Conservation (phyloP, 2,888 invertebrate species). For the Meganola albula region DNA sequence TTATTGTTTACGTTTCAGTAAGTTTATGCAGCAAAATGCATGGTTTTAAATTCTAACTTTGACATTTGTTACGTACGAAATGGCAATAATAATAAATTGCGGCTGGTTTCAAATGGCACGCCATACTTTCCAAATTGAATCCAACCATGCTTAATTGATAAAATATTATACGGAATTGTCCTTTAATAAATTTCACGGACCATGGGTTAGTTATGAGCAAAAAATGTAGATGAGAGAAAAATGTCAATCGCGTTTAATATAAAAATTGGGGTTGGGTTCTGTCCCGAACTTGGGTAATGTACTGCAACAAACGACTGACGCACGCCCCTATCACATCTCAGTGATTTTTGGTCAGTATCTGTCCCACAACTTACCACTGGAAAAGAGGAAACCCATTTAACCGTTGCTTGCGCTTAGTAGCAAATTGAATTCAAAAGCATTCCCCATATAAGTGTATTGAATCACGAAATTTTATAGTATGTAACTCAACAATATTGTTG, state of each 20-base stretch:
- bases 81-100: slow-evolving; percentile 48
- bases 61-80: slow-evolving; percentile 54
- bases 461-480: background rate
- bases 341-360: slow-evolving; percentile 29
- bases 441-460: slow-evolving; percentile 10
- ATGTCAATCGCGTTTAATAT: slow-evolving; percentile 59
- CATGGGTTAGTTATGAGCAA: slow-evolving; percentile 56
- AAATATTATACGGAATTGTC: slow-evolving; percentile 62
- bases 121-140: slow-evolving; percentile 56
- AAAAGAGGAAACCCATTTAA: slow-evolving; percentile 8
- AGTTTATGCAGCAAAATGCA: slow-evolving; percentile 39
- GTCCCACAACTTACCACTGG: slow-evolving; percentile 7
- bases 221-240: slow-evolving; percentile 69
- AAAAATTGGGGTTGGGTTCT: slow-evolving; percentile 39
- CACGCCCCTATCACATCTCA: slow-evolving; percentile 40
- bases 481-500: too few relatives aligned
- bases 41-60: slow-evolving; percentile 39
- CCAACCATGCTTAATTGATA: slow-evolving; percentile 66
- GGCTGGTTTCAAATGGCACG: slow-evolving; percentile 52
- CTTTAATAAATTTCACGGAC: slow-evolving; percentile 67
- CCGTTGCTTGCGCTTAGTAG: slow-evolving; percentile 15
- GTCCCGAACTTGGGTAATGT: slow-evolving; percentile 51
- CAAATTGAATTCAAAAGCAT: slow-evolving; percentile 24
- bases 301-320: slow-evolving; percentile 47
- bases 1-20: too few relatives aligned